A percentile compares a stretch with the other conserved stretches of the same genome.
These are phyloP conservation scores for Cenopis cana DNA, from an alignment of 2,888 invertebrate genomes.

Conservation along the genomic window DNA sequence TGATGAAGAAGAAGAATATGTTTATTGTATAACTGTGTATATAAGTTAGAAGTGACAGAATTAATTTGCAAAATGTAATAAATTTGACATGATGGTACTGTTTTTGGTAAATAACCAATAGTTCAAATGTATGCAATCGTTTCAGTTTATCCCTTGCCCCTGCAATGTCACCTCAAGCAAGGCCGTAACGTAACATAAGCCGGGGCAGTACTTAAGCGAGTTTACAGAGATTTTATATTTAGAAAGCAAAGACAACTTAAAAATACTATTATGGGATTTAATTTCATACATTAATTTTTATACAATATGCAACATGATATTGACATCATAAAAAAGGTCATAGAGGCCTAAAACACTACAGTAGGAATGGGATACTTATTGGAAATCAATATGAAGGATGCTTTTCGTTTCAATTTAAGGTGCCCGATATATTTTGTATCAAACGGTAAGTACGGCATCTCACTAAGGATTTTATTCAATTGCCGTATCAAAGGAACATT, in stretches of 20 bases:
- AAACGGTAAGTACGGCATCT: not conserved
- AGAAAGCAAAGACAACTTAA: not conserved
- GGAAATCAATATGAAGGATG: not conserved
- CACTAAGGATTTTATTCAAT: too few relatives aligned
- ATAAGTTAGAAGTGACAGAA: too few relatives aligned
- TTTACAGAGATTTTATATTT: constrained; percentile 30
- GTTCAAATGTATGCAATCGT: constrained; percentile 6
- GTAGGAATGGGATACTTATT: not conserved
- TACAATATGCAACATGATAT: not conserved
- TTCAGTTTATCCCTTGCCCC: constrained; percentile 32
- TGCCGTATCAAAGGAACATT: too few relatives aligned
- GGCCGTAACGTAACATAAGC: constrained; percentile 59
- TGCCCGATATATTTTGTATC: not conserved
- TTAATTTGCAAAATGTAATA: too few relatives aligned
- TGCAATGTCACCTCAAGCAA: constrained; percentile 49
- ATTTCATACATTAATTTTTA: not conserved
- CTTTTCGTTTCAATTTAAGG: not conserved
- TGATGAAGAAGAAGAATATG: too few relatives aligned
- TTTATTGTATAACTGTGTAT: too few relatives aligned
- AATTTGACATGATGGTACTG: not conserved
- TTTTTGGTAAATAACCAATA: not conserved
- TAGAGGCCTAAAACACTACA: not conserved
- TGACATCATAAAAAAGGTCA: not conserved
- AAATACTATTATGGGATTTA: not conserved
- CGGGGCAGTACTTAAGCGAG: constrained; percentile 49